Evolutionary conservation across 2,797 vertebrate genomes (phyloP).

Genomic region (Columba guinea): DNA sequence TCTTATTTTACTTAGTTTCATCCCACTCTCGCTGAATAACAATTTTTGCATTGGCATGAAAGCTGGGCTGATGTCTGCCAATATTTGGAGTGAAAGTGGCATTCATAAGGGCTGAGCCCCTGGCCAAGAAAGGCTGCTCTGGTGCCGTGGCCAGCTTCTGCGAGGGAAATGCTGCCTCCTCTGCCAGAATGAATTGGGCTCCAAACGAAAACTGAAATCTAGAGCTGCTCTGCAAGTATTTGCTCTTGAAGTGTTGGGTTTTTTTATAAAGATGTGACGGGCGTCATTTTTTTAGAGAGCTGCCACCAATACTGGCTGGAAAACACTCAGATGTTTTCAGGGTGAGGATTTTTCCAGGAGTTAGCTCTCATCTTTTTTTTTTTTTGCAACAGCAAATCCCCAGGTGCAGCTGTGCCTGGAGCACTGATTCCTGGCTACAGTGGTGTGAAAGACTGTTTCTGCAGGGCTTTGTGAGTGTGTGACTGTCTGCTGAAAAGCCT

Average conservation of each 20-base stretch:
- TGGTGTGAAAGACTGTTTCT: not conserved
- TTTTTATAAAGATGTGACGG: not conserved
- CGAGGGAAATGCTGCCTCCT: not conserved
- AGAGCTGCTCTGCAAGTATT: not conserved
- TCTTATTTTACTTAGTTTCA: not conserved
- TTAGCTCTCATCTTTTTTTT: not conserved
- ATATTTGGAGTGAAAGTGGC: conserved; percentile 21
- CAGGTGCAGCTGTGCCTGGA: not conserved
- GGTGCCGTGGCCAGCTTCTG: not conserved
- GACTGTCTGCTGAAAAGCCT: not conserved
- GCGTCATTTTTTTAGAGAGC: not conserved
- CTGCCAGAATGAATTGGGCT: not conserved
- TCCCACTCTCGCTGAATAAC: not conserved
- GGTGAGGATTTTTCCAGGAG: not conserved
- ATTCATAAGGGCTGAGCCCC: conserved; percentile 24
- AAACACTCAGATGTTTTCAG: not conserved
- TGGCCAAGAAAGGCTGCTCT: not conserved
- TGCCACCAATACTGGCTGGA: not conserved
- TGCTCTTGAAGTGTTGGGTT: not conserved
- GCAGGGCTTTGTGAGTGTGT: not conserved
- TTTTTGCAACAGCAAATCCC: not conserved
- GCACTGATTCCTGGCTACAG: not conserved
- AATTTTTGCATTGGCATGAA: not conserved
- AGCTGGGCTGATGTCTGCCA: not conserved
- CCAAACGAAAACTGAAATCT: not conserved